Base-by-base conservation (phyloP, 2,888 invertebrate species). In the Heterodera filipjevi region DNA sequence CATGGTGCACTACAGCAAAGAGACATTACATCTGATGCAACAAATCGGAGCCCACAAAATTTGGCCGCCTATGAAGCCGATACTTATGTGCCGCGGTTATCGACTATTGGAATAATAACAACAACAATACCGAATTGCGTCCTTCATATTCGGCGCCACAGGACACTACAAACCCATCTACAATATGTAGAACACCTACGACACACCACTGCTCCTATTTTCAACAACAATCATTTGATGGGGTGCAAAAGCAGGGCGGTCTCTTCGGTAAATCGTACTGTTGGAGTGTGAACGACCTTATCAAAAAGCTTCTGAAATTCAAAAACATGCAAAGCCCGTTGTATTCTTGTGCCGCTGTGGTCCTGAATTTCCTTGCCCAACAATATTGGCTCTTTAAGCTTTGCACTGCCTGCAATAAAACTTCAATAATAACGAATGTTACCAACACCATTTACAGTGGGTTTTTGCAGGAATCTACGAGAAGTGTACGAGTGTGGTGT, bases 191-290 rank as follows among this genome's bases (percentile, higher is more conserved):
- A 39, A 68, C 35, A 68, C 16, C 6, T 68, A 68, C 22, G 68
- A 68, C 39, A 68, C 68, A 19, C 19, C 68, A 3, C 3, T 68
- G 3, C 19, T 68, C 1, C 1, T 68, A 19, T 68, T 8, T 22
- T 19, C 19, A 39, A 68, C 68, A 68, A 68, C 12, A 22, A 8
- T 5, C 68, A 68, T 68, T 68, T 68, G 68, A 68, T 22, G 68
- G 19, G 1, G 22, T 66, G 5, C 8, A 66, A 12, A 66, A 66
- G 33, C 12, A 33, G 3, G 8, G 12, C 5, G 33, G 33, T 1
- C 12, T 66, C 1, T 66, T 66, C 12, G 70, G 70, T n/a, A 16
- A 35, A 6, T n/a, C 16, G 3, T 68, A 68, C 39, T 68, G 70
- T 22, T 68, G 16, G 33, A 33, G 22, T 68, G 70, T 68, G 70